A percentile compares a stretch with the other conserved stretches of the same genome.
These are phyloP conservation scores for Clarias fuscus DNA, from an alignment of 2,797 vertebrate species.

Conservation along the genomic window DNA sequence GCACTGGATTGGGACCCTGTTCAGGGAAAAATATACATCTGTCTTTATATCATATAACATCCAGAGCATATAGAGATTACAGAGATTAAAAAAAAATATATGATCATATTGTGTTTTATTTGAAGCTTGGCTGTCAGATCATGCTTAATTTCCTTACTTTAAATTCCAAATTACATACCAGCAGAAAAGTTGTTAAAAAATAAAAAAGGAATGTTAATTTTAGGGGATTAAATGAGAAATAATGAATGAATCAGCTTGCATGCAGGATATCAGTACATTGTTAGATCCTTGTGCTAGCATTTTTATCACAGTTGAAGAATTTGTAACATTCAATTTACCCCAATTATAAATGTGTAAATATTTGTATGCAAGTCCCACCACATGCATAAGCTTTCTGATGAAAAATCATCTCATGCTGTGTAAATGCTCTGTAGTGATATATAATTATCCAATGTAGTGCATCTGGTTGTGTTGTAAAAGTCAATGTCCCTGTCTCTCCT, in stretches of 20 bases:
- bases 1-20: too few species aligned
- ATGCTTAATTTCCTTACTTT: not conserved
- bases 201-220: not conserved
- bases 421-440: slow-evolving; percentile 30
- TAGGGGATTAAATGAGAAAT: not conserved
- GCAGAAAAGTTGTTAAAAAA: not conserved
- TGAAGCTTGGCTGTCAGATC: not conserved
- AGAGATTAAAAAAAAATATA: too few species aligned
- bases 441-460: slow-evolving; percentile 28
- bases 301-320: slow-evolving; percentile 5
- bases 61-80: not conserved
- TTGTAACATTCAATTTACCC: not conserved
- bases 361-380: slow-evolving; percentile 57
- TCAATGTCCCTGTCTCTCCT: not conserved
- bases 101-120: not conserved
- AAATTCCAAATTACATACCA: not conserved
- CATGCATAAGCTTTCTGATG: slow-evolving; percentile 59
- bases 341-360: slow-evolving; percentile 23
- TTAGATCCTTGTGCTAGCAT: not conserved
- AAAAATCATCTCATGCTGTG: slow-evolving; percentile 11
- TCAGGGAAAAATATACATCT: not conserved
- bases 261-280: not conserved
- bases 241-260: not conserved
- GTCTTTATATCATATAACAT: not conserved
- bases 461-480: slow-evolving; percentile 6